Base-by-base conservation (phyloP, 2,888 invertebrate genomes). In the Sesia bembeciformis region DNA sequence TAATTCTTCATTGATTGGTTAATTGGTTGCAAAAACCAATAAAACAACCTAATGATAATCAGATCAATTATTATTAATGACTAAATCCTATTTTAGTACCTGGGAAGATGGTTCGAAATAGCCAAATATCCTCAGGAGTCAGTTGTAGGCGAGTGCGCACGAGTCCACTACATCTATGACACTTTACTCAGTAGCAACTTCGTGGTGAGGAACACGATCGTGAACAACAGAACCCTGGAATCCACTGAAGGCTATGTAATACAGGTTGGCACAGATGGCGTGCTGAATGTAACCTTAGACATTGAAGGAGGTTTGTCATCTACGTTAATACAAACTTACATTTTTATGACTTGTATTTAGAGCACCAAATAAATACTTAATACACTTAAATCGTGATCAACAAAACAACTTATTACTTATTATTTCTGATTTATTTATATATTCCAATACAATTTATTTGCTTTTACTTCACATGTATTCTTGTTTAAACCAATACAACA, bases 61-160 rank as follows among this genome's bases (percentile, higher is more conserved):
- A 23, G 23, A 23, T 23, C 23, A 23, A 23, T 23, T 23, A 23
- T n/a, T n/a, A 23, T 23, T 23, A 23, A 23, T 4, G 3, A 46
- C n/a, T 7, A 6, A 8, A 51, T 53, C 49, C 40, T 40, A 38
- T 61, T 56, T 54, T 61, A 60, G 68, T 70, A 57, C 53, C 58
- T 57, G 54, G 70, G 59, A 52, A 60, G 56, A 43, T 66, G 62
- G 64, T 64, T 60, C 53, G 62, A 65, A 54, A 53, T 62, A 4
- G 53, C 59, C 5, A 57, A 60, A 39, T 61, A 59, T 50, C 60
- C 62, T 39, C 58, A 64, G 56, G 51, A 52, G 4, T 60, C 59
- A 39, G 56, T 61, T 52, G 56, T 49, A 5, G 61, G 65, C 39
- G 51, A 59, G 40, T 60, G 63, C 53, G 56, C 60, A n/a, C 55